Base-by-base conservation (phyloP, 2,888 invertebrate genomes). In the Apocheima hispidaria region DNA sequence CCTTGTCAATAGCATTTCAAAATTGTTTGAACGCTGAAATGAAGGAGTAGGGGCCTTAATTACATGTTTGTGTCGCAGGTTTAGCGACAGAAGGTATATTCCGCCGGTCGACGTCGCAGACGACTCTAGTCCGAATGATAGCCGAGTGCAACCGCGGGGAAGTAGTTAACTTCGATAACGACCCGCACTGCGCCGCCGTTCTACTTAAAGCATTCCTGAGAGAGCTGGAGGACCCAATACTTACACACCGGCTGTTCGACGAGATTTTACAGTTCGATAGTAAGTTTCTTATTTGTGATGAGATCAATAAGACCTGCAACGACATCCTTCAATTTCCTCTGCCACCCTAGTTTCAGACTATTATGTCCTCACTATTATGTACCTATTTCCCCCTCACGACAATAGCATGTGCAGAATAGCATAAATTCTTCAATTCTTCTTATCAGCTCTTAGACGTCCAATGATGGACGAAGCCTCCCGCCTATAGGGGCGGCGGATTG, bases 31-130 rank as follows among this genome's bases (percentile, higher is more conserved):
- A n/a, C n/a, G n/a, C n/a, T n/a, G n/a, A 26, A 26, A 26, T 26
- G 9, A 26, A 7, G 4, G 5, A 7, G 9, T 7, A 7, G 3
- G 26, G 4, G 4, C 26, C 26, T 26, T 7, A 26, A 30, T 3
- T 10, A 12, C 18, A n/a, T 18, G 12, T 9, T 7, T 6, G 1
- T 16, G 3, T 54, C 50, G 2, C 43, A 97, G 98, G 97, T 43
- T 89, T 99, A 64, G 98, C 98, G 87, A 98, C 98, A 0, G 99
- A 99, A 86, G 99, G 99, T 2, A 95, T 99, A 77, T 99, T 99
- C 88, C 94, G 99, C 71, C 95, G 99, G 72, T 98, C 98, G 0
- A 98, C 98, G 0, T 98, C 96, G 83, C 96, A 96, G 63, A 86
- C 94, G 0, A 18, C 18, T 0, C 21, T 60, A n/a, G 21, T 14